Base-by-base conservation (phyloP, 2,113 vertebrate species). In the cat (Felis catus) region DNA sequence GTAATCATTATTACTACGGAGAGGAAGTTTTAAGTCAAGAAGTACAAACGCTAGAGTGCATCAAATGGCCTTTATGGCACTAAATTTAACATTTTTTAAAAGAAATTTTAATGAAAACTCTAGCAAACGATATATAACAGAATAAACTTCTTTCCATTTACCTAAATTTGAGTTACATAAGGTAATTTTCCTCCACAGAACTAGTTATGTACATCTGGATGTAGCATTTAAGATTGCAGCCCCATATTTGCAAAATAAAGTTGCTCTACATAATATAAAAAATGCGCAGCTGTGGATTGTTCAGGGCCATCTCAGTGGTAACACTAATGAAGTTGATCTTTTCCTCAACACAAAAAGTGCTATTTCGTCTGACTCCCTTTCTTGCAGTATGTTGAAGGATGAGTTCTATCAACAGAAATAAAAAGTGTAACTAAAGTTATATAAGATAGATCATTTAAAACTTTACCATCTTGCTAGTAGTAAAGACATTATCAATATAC, bases 331-430 rank as follows among this genome's bases (percentile, higher is more conserved):
- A 16, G 0, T 3, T 36, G 36, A 88, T 70, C 58, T 16, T 81
- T 74, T 94, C 70, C 68, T 91, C 61, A 92, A 94, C 73, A 90
- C 19, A 80, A 81, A 66, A 48, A 89, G 33, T 70, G 76, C 23
- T 65, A 91, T 81, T 10, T 8, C 97, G 92, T 61, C 73, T 91
- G 87, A 80, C 36, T 90, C 36, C 96, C 33, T 92, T 36, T 97
- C 51, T 39, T 45, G 91, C 2, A 94, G 21, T 41, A 92, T 36
- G 61, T 10, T 51, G 55, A 94, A 86, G 31, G 87, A 79, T 86
- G 82, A 51, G 27, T 79, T 98, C 76, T 92, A 85, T 51, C 83
- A 89, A 96, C 2, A 97, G 39, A 96, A 98, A 78, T 89, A 93
- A 95, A 97, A 94, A 89, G 70, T 92, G 16, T 21, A 84, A 95